A percentile compares a stretch with the other conserved stretches of the same genome.
Conservation (phyloP, 2,113 vertebrate species). For the Pterocles burchelli region DNA sequence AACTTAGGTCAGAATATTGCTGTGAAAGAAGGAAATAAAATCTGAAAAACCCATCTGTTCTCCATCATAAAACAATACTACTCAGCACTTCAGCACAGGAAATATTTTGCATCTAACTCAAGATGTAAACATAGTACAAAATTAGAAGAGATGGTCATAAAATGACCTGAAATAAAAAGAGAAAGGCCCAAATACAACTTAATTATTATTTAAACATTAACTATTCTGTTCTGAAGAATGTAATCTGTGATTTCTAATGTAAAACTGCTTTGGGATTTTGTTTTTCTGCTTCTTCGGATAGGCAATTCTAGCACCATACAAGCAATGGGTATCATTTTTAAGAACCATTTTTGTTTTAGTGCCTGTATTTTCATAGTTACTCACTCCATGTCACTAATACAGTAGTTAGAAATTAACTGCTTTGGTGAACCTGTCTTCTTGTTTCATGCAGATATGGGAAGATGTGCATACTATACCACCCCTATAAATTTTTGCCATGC, state of each 20-base stretch:
- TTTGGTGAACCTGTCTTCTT: background rate
- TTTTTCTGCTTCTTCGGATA: background rate
- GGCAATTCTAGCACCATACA: background rate
- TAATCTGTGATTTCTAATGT: background rate
- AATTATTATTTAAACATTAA: background rate
- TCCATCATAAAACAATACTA: background rate
- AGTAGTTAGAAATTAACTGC: background rate
- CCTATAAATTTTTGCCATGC: background rate
- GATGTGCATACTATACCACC: background rate
- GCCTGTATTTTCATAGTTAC: background rate
- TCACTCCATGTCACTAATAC: background rate
- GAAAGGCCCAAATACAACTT: fast-evolving
- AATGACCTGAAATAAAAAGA: background rate
- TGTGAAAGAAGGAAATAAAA: background rate
- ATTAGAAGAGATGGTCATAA: background rate
- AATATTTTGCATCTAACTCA: background rate
- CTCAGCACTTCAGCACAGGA: background rate
- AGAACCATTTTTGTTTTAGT: background rate
- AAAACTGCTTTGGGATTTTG: background rate
- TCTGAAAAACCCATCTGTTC: background rate
- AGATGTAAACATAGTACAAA: background rate
- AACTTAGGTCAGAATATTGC: background rate
- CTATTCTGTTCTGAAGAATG: background rate
- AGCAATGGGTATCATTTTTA: background rate
- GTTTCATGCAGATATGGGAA: background rate